A percentile compares a stretch with the other conserved stretches of the same genome.
phyloP scores from a whole-genome alignment of 2,797 vertebrate genomes.

The Poecilia velifera region DNA sequence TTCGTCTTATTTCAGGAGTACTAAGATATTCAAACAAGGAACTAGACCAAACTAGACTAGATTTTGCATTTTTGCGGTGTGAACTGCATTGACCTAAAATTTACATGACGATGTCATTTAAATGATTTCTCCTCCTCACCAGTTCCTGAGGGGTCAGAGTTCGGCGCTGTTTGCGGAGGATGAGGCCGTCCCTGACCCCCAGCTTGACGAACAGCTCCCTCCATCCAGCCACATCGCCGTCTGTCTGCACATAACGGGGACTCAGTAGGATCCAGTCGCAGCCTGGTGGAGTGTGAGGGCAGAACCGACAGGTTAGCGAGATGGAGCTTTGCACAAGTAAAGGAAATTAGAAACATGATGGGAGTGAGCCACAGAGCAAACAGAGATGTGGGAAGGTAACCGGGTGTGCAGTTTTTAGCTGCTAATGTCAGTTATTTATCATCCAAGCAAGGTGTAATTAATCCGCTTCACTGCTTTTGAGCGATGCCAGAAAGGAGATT shows the following conservation, averaged over 20 bases:
- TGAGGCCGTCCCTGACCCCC: conserved; percentile 81
- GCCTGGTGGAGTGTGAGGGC: conserved; percentile 59
- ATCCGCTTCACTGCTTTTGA: neutral
- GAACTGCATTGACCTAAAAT: neutral
- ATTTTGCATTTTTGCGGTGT: neutral
- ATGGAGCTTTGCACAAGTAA: neutral
- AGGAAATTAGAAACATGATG: conserved; percentile 6
- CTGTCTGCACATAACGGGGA: conserved; percentile 75
- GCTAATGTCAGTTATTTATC: conserved; percentile 17
- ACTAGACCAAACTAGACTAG: too few relatives aligned
- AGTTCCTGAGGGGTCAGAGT: conserved; percentile 71
- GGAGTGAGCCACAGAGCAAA: neutral
- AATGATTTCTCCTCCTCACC: conserved; percentile 65
- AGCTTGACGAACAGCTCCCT: conserved; percentile 76
- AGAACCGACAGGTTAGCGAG: neutral
- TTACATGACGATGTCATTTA: neutral
- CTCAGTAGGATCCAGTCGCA: conserved; percentile 81
- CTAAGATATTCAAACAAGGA: too few relatives aligned
- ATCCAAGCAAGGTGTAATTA: conserved; percentile 6
- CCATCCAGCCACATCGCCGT: conserved; percentile 78
- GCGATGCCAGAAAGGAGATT: neutral
- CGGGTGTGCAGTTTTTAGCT: neutral
- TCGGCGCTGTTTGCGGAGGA: conserved; percentile 79
- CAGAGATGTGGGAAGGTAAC: neutral
- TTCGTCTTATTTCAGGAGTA: too few relatives aligned